Percentiles rank a stretch among this genome's conserved stretches.
phyloP scores from a whole-genome alignment of 2,888 invertebrate species.

The Agapostemon virescens region DNA sequence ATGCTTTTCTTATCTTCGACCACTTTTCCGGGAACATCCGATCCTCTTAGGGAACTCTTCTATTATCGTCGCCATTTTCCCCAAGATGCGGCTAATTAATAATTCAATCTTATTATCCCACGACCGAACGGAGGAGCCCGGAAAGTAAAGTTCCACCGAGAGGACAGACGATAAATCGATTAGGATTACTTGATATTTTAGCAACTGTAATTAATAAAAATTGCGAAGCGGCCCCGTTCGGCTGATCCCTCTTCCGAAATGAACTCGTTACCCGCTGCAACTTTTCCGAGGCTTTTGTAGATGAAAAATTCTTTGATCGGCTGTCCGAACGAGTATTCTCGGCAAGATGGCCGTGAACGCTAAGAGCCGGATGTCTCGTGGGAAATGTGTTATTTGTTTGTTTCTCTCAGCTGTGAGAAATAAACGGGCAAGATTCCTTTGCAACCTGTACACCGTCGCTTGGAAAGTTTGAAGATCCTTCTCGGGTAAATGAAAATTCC shows the following conservation, averaged over 20 bases:
- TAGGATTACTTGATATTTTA: slow-evolving; percentile 34
- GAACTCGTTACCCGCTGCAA: neutral
- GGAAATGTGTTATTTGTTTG: neutral
- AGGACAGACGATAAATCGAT: slow-evolving; percentile 46
- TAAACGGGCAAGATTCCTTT: neutral
- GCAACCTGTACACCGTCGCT: neutral
- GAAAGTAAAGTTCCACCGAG: slow-evolving; percentile 21
- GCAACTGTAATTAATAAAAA: slow-evolving; percentile 17
- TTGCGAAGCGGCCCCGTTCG: neutral
- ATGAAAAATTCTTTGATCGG: slow-evolving; percentile 3
- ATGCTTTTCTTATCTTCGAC: neutral
- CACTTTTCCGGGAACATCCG: slow-evolving; percentile 1
- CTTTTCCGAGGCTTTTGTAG: slow-evolving; percentile 4
- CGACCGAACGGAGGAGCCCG: neutral
- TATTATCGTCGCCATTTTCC: slow-evolving; percentile 24
- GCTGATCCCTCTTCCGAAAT: neutral
- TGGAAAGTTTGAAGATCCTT: neutral
- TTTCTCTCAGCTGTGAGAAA: neutral
- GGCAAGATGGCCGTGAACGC: neutral
- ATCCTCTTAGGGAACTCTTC: slow-evolving; percentile 4
- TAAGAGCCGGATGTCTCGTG: neutral
- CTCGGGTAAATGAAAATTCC: neutral
- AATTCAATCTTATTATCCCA: slow-evolving; percentile 68
- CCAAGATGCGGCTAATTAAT: slow-evolving; percentile 62
- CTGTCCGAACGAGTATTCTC: neutral